Base-by-base conservation (phyloP, 2,797 vertebrate species). In the Oophaga sylvatica region DNA sequence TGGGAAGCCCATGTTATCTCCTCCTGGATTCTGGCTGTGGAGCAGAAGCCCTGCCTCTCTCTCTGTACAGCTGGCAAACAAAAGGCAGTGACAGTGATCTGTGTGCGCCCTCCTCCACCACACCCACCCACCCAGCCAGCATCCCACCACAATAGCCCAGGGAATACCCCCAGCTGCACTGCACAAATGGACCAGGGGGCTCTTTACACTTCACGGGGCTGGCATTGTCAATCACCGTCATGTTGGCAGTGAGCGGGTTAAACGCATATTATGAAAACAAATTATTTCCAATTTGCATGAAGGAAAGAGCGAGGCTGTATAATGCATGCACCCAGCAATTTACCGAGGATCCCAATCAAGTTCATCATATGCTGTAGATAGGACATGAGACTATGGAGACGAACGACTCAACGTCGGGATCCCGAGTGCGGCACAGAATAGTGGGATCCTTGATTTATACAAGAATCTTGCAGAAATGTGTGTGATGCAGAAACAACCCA, bases 1-100 rank as follows among this genome's bases (percentile, higher is more conserved):
- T 83, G 65, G 80, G 60, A 68, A 86, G 80, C 84, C 88, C 88
- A 89, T 89, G 83, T 78, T 89, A 86, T 86, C 88, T 83, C 63
- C 84, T 77, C 63, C 84, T 77, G 88, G 35, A 71, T 67, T 35
- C 77, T 79, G 80, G 53, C 67, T 56, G 82, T 35, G 48, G 80
- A 86, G 65, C 60, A 86, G 17, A 68, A 89, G 84, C 80, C 80
- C 84, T 79, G 80, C 88, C 87, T 73, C 79, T 89, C 77, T 82
- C 84, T 60, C 53, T 41, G 35, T 73, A 77, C 88, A 86, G 88
- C 84, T 83, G 75, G 88, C 88, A 89, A 89, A 89, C 84, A 89
- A 89, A 89, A 89, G 84, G 59, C 84, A 56, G 88, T 89, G 88
- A 83, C 84, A 89, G 80, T 53, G 71, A 86, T 70, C 29, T 56